These are phyloP conservation scores for Rhogogaster chlorosoma DNA, from an alignment of 2,888 invertebrate genomes.

Conservation along the genomic window DNA sequence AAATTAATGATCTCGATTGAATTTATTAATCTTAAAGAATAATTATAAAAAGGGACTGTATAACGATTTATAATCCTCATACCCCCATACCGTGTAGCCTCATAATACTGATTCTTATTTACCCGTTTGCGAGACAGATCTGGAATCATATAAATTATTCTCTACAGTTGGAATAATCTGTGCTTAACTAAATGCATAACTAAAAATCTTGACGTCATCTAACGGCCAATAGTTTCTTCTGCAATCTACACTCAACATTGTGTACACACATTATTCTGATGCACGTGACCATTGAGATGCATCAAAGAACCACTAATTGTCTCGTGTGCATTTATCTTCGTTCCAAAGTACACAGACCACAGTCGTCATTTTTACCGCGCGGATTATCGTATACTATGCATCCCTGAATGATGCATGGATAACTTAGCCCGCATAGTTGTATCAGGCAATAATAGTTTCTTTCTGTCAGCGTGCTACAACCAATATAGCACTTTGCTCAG, in stretches of 20 bases:
- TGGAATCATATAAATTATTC: neutral
- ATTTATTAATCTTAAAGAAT: neutral
- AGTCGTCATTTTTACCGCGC: neutral
- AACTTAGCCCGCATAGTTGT: neutral
- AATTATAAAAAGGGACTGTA: neutral
- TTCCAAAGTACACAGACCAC: neutral
- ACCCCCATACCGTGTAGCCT: neutral
- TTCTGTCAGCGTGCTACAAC: neutral
- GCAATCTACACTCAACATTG: neutral
- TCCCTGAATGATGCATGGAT: neutral
- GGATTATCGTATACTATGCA: neutral
- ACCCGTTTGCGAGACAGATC: neutral
- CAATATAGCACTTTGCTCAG: neutral
- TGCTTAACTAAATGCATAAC: neutral
- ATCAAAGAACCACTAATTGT: neutral
- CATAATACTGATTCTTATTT: neutral
- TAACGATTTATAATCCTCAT: neutral
- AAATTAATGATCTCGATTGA: neutral
- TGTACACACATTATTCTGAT: neutral
- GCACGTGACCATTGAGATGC: neutral
- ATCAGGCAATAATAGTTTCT: neutral
- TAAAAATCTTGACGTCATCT: neutral
- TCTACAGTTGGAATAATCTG: neutral
- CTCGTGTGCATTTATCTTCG: neutral
- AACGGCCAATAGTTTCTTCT: neutral